Conservation (phyloP, 2,113 vertebrate species). For the Pygoscelis antarcticus region DNA sequence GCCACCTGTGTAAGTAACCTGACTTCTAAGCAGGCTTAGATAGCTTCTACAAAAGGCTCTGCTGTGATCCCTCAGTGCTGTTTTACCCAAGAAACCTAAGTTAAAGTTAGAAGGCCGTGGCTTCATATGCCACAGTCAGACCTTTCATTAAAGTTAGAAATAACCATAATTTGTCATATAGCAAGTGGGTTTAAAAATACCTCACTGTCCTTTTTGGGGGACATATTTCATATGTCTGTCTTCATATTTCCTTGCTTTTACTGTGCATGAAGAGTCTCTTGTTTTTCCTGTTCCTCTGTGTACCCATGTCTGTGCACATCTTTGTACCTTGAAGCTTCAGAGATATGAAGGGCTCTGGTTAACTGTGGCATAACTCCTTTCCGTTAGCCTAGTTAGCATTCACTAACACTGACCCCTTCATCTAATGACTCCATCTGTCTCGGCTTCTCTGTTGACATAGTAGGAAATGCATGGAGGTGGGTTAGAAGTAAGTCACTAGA, state of each 20-base stretch:
- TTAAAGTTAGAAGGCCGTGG: not conserved
- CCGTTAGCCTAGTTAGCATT: not conserved
- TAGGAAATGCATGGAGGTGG: not conserved
- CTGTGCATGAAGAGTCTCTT: not conserved
- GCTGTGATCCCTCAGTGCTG: not conserved
- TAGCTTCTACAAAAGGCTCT: not conserved
- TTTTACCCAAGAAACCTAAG: not conserved
- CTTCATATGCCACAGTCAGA: not conserved
- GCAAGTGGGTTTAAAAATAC: not conserved
- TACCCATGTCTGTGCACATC: fast-evolving
- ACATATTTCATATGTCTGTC: not conserved
- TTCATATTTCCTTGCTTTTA: not conserved
- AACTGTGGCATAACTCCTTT: not conserved
- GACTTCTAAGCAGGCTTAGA: not conserved
- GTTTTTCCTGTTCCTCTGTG: not conserved
- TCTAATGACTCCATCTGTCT: not conserved
- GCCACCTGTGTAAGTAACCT: not conserved
- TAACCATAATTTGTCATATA: not conserved
- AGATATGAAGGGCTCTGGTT: not conserved
- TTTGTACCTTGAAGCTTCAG: not conserved
- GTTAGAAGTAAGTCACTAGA: not conserved
- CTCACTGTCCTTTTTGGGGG: not conserved
- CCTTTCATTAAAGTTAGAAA: conserved; percentile 10
- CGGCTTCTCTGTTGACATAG: not conserved
- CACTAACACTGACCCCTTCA: not conserved